These are phyloP conservation scores for Eunapius fragilis DNA, from an alignment of 37 sponge, comb jelly and placozoan species.

Conservation along the genomic window DNA sequence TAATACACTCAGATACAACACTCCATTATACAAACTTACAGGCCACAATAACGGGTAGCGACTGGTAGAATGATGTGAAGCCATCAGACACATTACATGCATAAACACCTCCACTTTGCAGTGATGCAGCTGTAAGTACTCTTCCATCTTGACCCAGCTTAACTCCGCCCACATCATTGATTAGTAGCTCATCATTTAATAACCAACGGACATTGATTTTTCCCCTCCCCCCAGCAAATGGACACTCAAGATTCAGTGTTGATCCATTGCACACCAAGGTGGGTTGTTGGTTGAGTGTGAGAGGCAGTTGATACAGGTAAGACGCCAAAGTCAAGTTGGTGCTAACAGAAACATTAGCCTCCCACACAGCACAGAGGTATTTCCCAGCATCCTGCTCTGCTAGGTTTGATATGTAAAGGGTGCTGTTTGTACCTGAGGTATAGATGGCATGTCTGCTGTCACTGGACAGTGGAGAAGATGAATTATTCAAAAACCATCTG, in stretches of 20 bases:
- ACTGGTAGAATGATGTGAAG: not conserved
- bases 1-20: not conserved
- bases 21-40: not conserved
- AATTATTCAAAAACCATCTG: not conserved
- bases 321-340: not conserved
- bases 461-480: not conserved
- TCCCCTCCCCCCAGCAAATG: not conserved
- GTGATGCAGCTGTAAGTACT: not conserved
- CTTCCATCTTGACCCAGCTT: not conserved
- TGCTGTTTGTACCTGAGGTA: not conserved
- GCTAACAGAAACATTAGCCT: not conserved
- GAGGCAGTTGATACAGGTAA: not conserved
- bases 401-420: not conserved
- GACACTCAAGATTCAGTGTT: not conserved
- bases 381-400: not conserved
- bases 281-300: not conserved
- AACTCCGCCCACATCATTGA: not conserved
- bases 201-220: not conserved
- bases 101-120: not conserved
- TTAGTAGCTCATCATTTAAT: not conserved
- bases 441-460: not conserved
- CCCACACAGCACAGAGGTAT: not conserved
- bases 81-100: not conserved
- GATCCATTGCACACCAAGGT: not conserved
- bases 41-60: not conserved